Conservation (phyloP, 2,797 vertebrate genomes). For the Diglossa cyanea region DNA sequence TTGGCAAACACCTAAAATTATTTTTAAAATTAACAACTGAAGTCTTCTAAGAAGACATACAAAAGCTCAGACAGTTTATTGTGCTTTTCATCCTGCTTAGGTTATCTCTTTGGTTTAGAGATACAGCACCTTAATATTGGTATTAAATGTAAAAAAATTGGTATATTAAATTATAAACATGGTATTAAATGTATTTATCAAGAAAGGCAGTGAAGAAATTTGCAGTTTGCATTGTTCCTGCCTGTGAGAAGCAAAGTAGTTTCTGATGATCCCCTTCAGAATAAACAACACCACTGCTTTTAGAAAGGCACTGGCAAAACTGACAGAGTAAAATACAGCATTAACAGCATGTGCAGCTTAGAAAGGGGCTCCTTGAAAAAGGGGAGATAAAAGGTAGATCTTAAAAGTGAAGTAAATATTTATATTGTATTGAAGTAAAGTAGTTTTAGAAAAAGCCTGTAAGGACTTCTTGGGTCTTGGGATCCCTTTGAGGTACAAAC, state of each 20-base stretch:
- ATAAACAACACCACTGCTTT: neutral
- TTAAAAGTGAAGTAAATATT: neutral
- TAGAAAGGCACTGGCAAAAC: neutral
- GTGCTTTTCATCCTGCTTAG: neutral
- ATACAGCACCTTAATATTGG: neutral
- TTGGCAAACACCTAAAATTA: neutral
- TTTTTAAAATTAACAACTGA: neutral
- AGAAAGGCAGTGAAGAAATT: neutral
- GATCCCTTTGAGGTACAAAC: neutral
- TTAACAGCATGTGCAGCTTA: neutral
- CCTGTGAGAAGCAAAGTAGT: neutral
- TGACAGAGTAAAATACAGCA: neutral
- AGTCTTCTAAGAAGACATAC: neutral
- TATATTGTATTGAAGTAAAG: neutral
- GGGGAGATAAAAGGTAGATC: neutral
- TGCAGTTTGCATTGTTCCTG: neutral
- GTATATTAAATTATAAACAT: too few relatives aligned
- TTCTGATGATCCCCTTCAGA: neutral
- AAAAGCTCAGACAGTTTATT: neutral
- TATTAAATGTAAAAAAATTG: neutral
- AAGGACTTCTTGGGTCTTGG: neutral
- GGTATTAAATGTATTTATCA: neutral
- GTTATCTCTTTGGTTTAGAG: neutral
- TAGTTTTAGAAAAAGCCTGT: neutral
- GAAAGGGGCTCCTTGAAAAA: neutral